Base-by-base conservation (phyloP, 1,140 invertebrate genomes). In the Drosophila murphyi region DNA sequence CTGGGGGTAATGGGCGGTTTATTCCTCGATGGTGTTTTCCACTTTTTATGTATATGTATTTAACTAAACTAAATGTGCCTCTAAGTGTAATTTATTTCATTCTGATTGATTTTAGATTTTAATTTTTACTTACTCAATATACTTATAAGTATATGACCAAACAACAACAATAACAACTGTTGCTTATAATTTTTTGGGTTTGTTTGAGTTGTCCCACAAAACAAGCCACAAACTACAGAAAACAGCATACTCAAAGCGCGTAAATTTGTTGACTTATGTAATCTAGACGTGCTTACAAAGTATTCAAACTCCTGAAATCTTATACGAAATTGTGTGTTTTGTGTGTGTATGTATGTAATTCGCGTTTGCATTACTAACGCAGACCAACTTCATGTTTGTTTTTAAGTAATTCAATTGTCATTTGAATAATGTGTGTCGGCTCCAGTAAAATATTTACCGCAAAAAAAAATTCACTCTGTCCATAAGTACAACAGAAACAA, bases 261-360 rank as follows among this genome's bases (percentile, higher is more conserved):
- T 76, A 62, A 74, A 65, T 74, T 81, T 80, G 67, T 88, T 88
- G 73, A 81, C 71, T 73, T 83, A 60, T 81, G 81, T 87, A 71
- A 80, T 60, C 50, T 63, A 72, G 51, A 78, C 61, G 56, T 51
- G 50, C 57, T 62, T 45, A 50, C 41, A 61, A 70, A 56, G 64
- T 82, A 74, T 61, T 72, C 20, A 20, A 20, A 60, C 68, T 43
- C 70, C 67, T 80, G 73, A 41, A 28, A 72, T 39, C 64, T 45
- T 34, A 52, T 51, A 60, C 45, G 12, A 60, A 68, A 68, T 83
- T 89, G 85, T 89, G 82, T 87, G 80, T 89, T 81, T 89, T 76
- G 56, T 74, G 57, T 74, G 10, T 43, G 39, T 43, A 48, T 69
- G 54, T 74, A 35, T 60, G 64, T 72, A 72, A 72, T 67, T 72